Percentiles rank a stretch among this genome's conserved stretches.
These are phyloP conservation scores for Lethenteron reissneri DNA, from an alignment of 2,113 vertebrate genomes.

Conservation along the genomic window DNA sequence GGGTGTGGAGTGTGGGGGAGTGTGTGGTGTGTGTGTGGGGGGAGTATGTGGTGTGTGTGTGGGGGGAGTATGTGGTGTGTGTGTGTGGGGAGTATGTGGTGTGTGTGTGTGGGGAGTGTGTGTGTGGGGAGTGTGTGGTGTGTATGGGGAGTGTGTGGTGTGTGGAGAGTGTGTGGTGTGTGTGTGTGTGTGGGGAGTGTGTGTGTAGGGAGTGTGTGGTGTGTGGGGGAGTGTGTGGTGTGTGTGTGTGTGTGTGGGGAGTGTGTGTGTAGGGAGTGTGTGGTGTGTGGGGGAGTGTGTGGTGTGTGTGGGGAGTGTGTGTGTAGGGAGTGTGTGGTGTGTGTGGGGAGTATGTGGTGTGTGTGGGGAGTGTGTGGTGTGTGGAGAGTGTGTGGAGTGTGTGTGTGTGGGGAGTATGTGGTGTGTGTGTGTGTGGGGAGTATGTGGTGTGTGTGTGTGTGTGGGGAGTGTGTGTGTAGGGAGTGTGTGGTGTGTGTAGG, in stretches of 20 bases:
- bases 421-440: neutral
- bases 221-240: no score
- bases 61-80: no score
- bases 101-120: no score
- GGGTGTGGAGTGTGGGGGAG: neutral
- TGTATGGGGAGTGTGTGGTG: no score
- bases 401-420: neutral
- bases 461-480: no score
- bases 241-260: neutral
- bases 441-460: neutral
- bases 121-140: no score
- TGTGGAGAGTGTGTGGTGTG: no score
- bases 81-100: no score
- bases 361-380: neutral
- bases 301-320: neutral
- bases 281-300: no score
- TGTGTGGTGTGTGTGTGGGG: neutral
- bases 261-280: neutral
- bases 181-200: no score
- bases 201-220: no score
- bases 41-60: neutral
- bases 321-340: neutral
- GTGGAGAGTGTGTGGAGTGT: neutral
- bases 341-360: neutral
- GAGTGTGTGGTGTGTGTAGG: no score